Evolutionary conservation across 2,113 vertebrate genomes (phyloP).

Genomic region (Ceratotherium simum): DNA sequence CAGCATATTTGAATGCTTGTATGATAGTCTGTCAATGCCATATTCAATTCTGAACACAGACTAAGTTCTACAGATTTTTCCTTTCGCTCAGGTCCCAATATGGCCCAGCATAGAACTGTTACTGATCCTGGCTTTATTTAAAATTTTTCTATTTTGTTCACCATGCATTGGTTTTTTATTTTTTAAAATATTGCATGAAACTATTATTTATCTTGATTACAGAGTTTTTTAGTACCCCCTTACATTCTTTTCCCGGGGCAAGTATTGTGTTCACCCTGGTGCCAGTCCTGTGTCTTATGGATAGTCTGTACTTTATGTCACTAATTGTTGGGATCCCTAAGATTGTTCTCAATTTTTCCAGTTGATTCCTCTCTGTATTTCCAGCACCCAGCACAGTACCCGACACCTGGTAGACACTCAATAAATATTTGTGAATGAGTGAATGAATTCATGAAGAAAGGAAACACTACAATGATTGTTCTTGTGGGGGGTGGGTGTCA

Average conservation of each 20-base stretch:
- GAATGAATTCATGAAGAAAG: not conserved
- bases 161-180: not conserved
- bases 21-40: not conserved
- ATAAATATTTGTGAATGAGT: not conserved
- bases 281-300: not conserved
- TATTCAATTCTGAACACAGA: not conserved
- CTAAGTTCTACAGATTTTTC: not conserved
- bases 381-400: not conserved
- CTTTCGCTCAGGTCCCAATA: not conserved
- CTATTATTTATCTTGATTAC: not conserved
- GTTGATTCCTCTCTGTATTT: not conserved
- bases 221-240: not conserved
- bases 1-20: not conserved
- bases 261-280: not conserved
- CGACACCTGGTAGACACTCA: not conserved
- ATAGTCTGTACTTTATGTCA: not conserved
- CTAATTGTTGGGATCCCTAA: not conserved
- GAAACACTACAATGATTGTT: not conserved
- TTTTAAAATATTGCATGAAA: not conserved
- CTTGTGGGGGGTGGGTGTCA: too few species aligned
- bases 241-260: not conserved
- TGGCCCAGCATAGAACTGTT: not conserved
- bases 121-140: not conserved
- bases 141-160: constrained; percentile 16
- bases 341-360: not conserved